Percentiles rank a stretch among this genome's conserved stretches.
Conservation (phyloP, 2,113 vertebrate genomes). For the Colistium nudipinnis region DNA sequence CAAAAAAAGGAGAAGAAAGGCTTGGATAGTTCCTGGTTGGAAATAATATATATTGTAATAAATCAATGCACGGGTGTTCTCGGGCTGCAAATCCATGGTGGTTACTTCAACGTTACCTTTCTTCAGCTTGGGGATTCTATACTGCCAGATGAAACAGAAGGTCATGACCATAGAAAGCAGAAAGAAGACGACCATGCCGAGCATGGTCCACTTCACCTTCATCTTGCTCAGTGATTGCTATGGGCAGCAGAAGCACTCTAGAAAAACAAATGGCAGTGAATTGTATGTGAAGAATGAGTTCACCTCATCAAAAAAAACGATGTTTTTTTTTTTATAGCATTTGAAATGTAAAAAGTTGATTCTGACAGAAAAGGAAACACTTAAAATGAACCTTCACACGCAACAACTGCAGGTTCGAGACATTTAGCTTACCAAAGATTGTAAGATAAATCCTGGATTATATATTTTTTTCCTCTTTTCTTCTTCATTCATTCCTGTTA, state of each 20-base stretch:
- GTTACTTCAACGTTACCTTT: slow-evolving; percentile 53
- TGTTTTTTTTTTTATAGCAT: too few species aligned
- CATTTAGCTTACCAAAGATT: slow-evolving; percentile 22
- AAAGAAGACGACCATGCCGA: slow-evolving; percentile 83
- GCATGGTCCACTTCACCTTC: slow-evolving; percentile 83
- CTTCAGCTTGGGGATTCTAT: slow-evolving; percentile 70
- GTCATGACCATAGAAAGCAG: slow-evolving; percentile 87
- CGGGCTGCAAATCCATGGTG: background rate
- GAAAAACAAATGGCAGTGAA: background rate
- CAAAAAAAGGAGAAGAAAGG: slow-evolving; percentile 50
- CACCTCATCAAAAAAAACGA: background rate
- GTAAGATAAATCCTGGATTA: background rate
- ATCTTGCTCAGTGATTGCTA: slow-evolving; percentile 46
- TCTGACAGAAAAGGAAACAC: background rate
- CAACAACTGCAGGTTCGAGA: background rate
- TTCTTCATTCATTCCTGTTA: background rate
- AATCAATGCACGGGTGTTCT: background rate
- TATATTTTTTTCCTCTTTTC: background rate
- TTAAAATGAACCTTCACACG: background rate
- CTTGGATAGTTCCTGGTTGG: slow-evolving; percentile 5
- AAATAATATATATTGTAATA: background rate
- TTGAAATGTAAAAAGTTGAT: background rate
- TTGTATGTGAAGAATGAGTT: background rate
- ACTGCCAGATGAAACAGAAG: slow-evolving; percentile 84
- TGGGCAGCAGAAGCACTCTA: background rate